Conservation (phyloP, 1,140 invertebrate species). For the Habropoda laboriosa region DNA sequence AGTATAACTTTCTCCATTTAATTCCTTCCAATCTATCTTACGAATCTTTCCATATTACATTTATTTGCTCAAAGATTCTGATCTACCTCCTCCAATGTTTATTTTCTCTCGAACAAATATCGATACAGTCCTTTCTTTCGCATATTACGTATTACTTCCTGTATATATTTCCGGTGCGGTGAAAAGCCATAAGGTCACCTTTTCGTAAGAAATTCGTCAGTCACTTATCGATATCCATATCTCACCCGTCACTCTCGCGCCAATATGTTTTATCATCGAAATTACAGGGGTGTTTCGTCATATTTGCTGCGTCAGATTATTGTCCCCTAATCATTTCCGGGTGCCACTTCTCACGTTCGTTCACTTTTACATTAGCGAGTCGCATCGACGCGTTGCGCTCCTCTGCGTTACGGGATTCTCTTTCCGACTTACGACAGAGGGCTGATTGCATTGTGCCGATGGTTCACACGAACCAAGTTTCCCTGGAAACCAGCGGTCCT, state of each 20-base stretch:
- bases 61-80: no score
- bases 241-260: neutral
- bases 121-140: no score
- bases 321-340: conserved; percentile 41
- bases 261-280: neutral
- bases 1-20: no score
- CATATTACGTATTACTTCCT: neutral
- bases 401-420: conserved; percentile 32
- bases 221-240: neutral
- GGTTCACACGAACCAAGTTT: conserved; percentile 26
- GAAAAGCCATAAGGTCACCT: neutral
- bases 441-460: conserved; percentile 40
- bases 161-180: no score
- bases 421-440: conserved; percentile 41
- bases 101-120: neutral
- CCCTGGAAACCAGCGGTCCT: neutral
- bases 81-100: neutral
- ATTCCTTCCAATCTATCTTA: no score
- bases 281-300: conserved; percentile 11
- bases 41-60: no score
- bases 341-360: conserved; percentile 44
- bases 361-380: conserved; percentile 21
- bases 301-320: conserved; percentile 24
- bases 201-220: no score
- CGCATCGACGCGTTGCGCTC: conserved; percentile 9